phyloP scores from a whole-genome alignment of 2,888 invertebrate species.

The Callosobruchus maculatus region DNA sequence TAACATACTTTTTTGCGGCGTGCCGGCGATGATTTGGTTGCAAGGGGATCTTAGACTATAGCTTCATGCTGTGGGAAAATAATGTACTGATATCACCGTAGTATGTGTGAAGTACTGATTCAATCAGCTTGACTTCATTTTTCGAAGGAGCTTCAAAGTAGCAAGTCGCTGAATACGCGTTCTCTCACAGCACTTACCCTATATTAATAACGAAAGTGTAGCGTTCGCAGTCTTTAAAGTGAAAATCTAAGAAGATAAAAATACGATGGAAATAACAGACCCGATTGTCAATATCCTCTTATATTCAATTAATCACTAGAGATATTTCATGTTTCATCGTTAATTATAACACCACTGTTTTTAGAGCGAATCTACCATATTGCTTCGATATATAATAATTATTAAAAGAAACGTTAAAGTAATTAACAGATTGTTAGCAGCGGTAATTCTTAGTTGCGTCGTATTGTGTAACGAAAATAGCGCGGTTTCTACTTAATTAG shows the following conservation, averaged over 20 bases:
- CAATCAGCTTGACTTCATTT: too few relatives aligned
- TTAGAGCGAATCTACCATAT: not conserved
- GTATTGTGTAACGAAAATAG: not conserved
- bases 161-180: too few relatives aligned
- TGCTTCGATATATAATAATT: not conserved
- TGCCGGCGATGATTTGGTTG: too few relatives aligned
- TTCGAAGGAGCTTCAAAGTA: too few relatives aligned
- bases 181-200: too few relatives aligned
- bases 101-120: too few relatives aligned
- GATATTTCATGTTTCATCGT: not conserved
- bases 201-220: not conserved
- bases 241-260: not conserved
- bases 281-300: not conserved
- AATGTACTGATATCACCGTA: too few relatives aligned
- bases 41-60: too few relatives aligned
- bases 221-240: not conserved
- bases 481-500: not conserved
- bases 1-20: too few relatives aligned
- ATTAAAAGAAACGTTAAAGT: not conserved
- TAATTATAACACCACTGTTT: not conserved
- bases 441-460: not conserved
- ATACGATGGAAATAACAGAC: too few relatives aligned
- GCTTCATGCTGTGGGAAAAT: too few relatives aligned
- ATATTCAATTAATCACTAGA: not conserved
- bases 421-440: not conserved